Base-by-base conservation (phyloP, 2,888 invertebrate species). In the Formica aserva region DNA sequence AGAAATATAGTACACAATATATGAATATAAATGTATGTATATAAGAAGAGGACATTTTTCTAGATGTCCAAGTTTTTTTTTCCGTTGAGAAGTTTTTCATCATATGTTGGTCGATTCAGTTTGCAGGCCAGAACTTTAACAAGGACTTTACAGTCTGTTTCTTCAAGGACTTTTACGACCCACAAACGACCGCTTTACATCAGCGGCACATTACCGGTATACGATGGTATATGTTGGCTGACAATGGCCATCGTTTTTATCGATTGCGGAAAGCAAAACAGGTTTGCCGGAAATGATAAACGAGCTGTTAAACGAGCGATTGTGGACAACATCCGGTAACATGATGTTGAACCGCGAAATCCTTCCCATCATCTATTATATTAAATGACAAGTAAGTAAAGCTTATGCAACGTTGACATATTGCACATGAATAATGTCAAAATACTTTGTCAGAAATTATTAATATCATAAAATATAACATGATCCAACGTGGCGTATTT, bases 231-330 rank as follows among this genome's bases (percentile, higher is more conserved):
- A 32, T 35, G 62, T 22, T 57, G 15, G 69, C 63, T 38, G 78
- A 71, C 65, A 67, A 38, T 32, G 15, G 57, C 60, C 52, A 41
- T 3, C n/a, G 41, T 11, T 29, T 69, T 71, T 84, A 86, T 86
- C 82, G 86, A 86, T 82, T 52, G 55, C 15, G 29, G n/a, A 60
- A 76, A 29, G 71, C 77, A 81, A 63, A 71, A 77, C 48, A 45
- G 52, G 60, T 65, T 69, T 69, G 65, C 78, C 78, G 76, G 66
- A 71, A 62, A 76, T 60, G 76, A 86, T 63, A 57, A 84, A 81
- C 76, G 35, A 29, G 22, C 69, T 63, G 67, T 62, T 84, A 86
- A 84, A 82, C 84, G 65, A 13, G 32, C 78, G 62, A 84, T 75
- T 77, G 48, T 65, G 60, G 26, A 15, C 60, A 82, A 77, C 74